Evolutionary conservation across 1,140 invertebrate genomes (phyloP).

Genomic region (Philopotamus ludificatus): DNA sequence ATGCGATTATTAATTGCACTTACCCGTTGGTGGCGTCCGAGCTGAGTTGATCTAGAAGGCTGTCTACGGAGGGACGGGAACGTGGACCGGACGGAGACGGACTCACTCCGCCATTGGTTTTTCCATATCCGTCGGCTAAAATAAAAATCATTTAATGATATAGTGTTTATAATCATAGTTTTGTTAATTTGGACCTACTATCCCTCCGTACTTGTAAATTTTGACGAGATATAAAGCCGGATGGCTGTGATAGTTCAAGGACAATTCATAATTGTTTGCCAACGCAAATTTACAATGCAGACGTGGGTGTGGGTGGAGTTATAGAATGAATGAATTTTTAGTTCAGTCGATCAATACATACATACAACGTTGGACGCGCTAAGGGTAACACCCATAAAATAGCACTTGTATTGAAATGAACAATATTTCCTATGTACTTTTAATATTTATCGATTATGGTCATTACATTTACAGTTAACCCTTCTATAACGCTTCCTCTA

Average conservation of each 20-base stretch:
- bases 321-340: background rate
- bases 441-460: no score
- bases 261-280: background rate
- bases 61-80: slow-evolving; percentile 77
- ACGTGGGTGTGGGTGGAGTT: background rate
- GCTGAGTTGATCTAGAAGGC: slow-evolving; percentile 82
- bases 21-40: slow-evolving; percentile 75
- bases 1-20: slow-evolving; percentile 44
- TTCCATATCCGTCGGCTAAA: slow-evolving; percentile 47
- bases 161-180: background rate
- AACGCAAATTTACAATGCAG: background rate
- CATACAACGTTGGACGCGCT: background rate
- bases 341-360: background rate
- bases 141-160: background rate
- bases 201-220: background rate
- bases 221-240: background rate
- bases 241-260: background rate
- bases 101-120: slow-evolving; percentile 52
- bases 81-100: slow-evolving; percentile 46
- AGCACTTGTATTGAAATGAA: background rate
- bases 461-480: no score
- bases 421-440: no score
- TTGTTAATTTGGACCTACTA: background rate
- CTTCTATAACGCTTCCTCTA: background rate
- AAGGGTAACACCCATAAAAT: background rate